Percentiles rank a stretch among this genome's conserved stretches.
These are phyloP conservation scores for Rhamphomyia laevipes DNA, from an alignment of 2,888 invertebrate genomes.

Conservation along the genomic window DNA sequence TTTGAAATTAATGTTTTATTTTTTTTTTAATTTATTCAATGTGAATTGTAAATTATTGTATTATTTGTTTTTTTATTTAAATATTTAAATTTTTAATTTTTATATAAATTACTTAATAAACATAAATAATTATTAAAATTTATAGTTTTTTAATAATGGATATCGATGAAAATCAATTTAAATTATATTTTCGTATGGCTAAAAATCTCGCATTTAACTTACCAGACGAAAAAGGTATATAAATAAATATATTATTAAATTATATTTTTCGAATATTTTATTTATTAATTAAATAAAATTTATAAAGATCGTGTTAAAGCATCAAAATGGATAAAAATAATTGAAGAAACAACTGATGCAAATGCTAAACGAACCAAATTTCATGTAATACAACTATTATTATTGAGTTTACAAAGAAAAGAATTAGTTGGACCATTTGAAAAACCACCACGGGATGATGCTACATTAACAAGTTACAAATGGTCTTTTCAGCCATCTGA, in stretches of 20 bases:
- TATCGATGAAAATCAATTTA: background rate
- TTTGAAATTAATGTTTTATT: too few species aligned
- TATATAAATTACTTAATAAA: too few species aligned
- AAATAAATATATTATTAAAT: background rate
- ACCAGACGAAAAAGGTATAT: background rate
- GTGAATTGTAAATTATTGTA: too few species aligned
- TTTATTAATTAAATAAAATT: background rate
- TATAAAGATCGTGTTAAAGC: slow-evolving; percentile 13
- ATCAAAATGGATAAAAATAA: slow-evolving; percentile 16
- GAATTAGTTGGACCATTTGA: slow-evolving; percentile 35
- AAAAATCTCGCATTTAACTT: slow-evolving; percentile 6
- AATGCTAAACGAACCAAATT: slow-evolving; percentile 1
- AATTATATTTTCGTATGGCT: slow-evolving; percentile 4
- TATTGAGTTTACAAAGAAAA: slow-evolving; percentile 36
- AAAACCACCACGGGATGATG: slow-evolving; percentile 28
- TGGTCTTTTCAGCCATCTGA: slow-evolving; percentile 22
- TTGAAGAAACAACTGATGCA: slow-evolving; percentile 8
- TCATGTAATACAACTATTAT: slow-evolving; percentile 35
- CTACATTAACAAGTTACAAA: slow-evolving; percentile 16
- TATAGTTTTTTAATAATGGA: background rate
- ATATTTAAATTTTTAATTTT: too few species aligned
- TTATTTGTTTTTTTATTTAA: too few species aligned
- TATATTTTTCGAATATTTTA: background rate
- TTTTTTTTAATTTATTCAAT: too few species aligned
- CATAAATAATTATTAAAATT: too few species aligned